Evolutionary conservation across 2,113 vertebrate species (phyloP).

Genomic region (Hylia prasina): DNA sequence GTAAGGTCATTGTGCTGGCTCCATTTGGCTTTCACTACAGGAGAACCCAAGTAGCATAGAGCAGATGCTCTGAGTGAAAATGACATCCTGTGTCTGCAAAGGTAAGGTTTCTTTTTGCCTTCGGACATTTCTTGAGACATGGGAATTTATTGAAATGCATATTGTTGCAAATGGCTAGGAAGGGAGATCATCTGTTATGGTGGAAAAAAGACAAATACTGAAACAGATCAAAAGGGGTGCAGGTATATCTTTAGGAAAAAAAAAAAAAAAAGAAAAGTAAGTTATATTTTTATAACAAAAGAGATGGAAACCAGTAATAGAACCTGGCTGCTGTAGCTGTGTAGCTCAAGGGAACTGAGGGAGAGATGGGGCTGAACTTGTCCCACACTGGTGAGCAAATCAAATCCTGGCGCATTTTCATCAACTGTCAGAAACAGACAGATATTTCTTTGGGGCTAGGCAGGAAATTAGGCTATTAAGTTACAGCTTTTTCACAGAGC

Average conservation of each 20-base stretch:
- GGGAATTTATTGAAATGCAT: background rate
- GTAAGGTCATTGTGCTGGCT: background rate
- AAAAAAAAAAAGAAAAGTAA: background rate
- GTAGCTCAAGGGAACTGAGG: background rate
- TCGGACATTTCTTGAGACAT: background rate
- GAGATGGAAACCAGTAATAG: background rate
- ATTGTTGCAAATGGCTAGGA: background rate
- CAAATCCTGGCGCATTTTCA: slow-evolving; percentile 83
- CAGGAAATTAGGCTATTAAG: slow-evolving; percentile 97
- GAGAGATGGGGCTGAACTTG: slow-evolving; percentile 81
- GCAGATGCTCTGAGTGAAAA: background rate
- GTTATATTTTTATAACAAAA: background rate
- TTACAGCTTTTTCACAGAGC: slow-evolving; percentile 83
- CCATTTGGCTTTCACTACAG: background rate
- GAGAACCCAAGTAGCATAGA: background rate
- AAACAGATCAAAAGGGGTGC: background rate
- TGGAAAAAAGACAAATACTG: background rate
- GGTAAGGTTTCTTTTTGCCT: background rate
- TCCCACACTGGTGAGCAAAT: slow-evolving; percentile 79
- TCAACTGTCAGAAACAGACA: slow-evolving; percentile 86
- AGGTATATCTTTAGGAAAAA: background rate
- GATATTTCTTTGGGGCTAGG: slow-evolving; percentile 82
- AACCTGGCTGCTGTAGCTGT: background rate
- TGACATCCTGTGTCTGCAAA: background rate
- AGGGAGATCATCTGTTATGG: background rate